Base-by-base conservation (phyloP, 2,888 invertebrate species). In the Cacoxenus indagator region DNA sequence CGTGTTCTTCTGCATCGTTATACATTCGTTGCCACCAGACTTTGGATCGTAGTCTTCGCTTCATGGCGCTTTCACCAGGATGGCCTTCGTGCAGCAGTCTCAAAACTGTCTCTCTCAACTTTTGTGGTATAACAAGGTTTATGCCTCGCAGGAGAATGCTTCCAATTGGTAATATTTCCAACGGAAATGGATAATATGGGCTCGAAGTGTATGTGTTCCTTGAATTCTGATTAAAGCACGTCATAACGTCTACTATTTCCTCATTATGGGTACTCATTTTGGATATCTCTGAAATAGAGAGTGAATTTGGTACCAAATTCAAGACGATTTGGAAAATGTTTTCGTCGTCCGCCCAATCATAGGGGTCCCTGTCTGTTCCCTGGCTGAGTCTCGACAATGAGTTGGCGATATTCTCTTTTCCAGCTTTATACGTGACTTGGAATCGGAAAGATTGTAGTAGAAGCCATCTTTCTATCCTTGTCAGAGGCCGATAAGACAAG, bases 301-400 rank as follows among this genome's bases (percentile, higher is more conserved):
- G 26, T 55, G 26, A 55, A 19, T 1, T 24, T 19, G n/a, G 19
- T 51, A 11, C 51, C 19, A 19, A 8, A 19, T 19, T 51, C n/a
- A 8, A 51, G 19, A 55, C 26, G 3, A 55, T n/a, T 26, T 26
- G 24, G 11, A 55, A 55, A 24, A 24, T 55, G 11, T 55, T 24
- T 26, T 22, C 24, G 26, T 55, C 9, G 26, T 8, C 26, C 22
- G 14, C 26, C 26, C 8, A 26, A 8, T 29, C 65, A 29, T 4
- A 57, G 14, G 27, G 26, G 2, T 57, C 29, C 4, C 9, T 14
- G 8, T 26, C 4, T 26, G 54, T 14, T 26, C 1, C 2, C n/a
- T 26, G 14, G 17, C 57, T n/a, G n/a, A 57, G 64, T 45, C 55
- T 65, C 43, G 55, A 64, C 4, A 64, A 8, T 24, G 64, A 4